Evolutionary conservation across 37 sponge, comb jelly and placozoan species (phyloP).

Genomic region (Oscarella lobularis): DNA sequence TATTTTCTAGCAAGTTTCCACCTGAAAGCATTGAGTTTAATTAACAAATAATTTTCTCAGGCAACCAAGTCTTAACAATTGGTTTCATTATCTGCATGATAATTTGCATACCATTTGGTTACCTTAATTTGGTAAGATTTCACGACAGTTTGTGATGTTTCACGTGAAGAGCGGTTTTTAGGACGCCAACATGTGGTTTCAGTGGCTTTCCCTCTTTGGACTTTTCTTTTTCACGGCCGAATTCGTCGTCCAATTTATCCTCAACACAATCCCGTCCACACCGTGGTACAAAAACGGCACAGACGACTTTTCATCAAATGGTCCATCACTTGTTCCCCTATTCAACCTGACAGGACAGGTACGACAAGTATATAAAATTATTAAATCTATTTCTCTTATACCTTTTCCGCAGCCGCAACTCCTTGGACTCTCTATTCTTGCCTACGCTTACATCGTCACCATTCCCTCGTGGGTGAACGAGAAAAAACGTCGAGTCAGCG

Average conservation of each 20-base stretch:
- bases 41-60: constrained; percentile 8
- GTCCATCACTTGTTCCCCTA: not conserved
- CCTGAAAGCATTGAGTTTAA: not conserved
- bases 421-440: not conserved
- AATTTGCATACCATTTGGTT: constrained; percentile 4
- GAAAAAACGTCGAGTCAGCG: not conserved
- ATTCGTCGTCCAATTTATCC: constrained; percentile 3
- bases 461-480: constrained; percentile 11
- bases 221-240: not conserved
- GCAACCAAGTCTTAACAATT: not conserved
- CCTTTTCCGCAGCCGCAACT: not conserved
- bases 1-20: not conserved
- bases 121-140: constrained; percentile 4
- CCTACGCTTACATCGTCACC: constrained; percentile 2
- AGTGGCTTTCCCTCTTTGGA: constrained; percentile 8
- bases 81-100: constrained; percentile 4
- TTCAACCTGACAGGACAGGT: not conserved
- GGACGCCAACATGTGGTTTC: constrained; percentile 12
- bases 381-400: not conserved
- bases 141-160: no score
- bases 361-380: not conserved
- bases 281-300: not conserved
- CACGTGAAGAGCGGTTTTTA: no score
- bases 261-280: not conserved
- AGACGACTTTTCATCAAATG: not conserved